Base-by-base conservation (phyloP, 2,888 invertebrate genomes). In the Athetis lepigone region DNA sequence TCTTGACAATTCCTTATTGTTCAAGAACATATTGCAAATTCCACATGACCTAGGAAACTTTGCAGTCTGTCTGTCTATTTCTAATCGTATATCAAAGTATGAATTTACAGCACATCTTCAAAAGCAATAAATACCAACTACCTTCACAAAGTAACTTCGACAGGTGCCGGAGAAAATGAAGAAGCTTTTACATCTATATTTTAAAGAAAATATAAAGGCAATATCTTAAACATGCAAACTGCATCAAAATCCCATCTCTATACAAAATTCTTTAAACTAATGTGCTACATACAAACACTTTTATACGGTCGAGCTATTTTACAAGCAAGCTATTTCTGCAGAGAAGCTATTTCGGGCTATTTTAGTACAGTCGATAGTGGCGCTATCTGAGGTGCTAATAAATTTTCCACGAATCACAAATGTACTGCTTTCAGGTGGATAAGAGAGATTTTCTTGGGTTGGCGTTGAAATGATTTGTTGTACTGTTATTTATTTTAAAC, bases 191-290 rank as follows among this genome's bases (percentile, higher is more conserved):
- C 37, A 19, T 4, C 5, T 13, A 13, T 16, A 46, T 16, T 46
- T 13, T n/a, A 13, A 45, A 37, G 9, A 23, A 43, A 64, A 66
- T 65, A 46, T 16, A 40, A 39, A 57, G 9, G 18, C 25, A 18
- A 11, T 25, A 40, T 39, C 25, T 36, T 18, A 23, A 65, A 71
- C 52, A 71, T 43, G 52, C 16, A 58, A 58, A 70, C 49, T 71
- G 52, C 65, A 69, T 70, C 65, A 58, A 58, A 40, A 65, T 40
- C 21, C 18, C 11, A 19, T 39, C 37, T 42, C 29, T 13, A 19
- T 11, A 19, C n/a, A 56, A 49, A 64, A 64, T 51, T 59, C 37
- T 54, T 45, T 27, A 11, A 54, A 55, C 52, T 58, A 58, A 69
- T 64, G 33, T 27, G 45, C 19, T 23, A 47, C 65, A 52, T 49